phyloP scores from a whole-genome alignment of 2,113 vertebrate species.

The Passer domesticus region DNA sequence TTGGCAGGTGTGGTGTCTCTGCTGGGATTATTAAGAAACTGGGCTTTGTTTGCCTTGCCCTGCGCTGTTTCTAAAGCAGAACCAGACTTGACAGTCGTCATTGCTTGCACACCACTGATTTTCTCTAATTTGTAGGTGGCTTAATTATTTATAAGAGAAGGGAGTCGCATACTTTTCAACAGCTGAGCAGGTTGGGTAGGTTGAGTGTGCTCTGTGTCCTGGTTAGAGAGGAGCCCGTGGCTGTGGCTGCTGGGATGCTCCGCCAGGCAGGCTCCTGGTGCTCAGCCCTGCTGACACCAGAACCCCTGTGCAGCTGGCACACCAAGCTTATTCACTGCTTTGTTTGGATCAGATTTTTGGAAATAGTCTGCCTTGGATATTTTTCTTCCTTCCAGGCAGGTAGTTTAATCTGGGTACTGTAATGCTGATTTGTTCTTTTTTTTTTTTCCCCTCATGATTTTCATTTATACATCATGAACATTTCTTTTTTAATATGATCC shows the following conservation, averaged over 20 bases:
- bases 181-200: conserved; percentile 47
- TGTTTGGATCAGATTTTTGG: conserved; percentile 55
- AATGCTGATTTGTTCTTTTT: background rate
- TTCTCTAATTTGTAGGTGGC: conserved; percentile 63
- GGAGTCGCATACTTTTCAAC: conserved; percentile 50
- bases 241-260: background rate
- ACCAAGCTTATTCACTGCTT: conserved; percentile 36
- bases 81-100: conserved; percentile 49
- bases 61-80: conserved; percentile 67
- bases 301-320: conserved; percentile 14
- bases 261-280: background rate
- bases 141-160: conserved; percentile 65
- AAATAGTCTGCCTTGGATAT: conserved; percentile 12
- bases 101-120: conserved; percentile 34
- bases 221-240: conserved; percentile 38
- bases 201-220: background rate
- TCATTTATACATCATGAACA: background rate
- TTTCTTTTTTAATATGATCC: background rate
- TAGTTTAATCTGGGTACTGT: background rate
- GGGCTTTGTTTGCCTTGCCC: conserved; percentile 67
- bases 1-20: conserved; percentile 66
- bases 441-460: background rate
- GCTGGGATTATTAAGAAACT: conserved; percentile 68
- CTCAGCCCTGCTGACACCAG: background rate
- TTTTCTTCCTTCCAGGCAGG: conserved; percentile 53